Base-by-base conservation (phyloP, 1,140 invertebrate genomes). In the Scaptomyza montana region DNA sequence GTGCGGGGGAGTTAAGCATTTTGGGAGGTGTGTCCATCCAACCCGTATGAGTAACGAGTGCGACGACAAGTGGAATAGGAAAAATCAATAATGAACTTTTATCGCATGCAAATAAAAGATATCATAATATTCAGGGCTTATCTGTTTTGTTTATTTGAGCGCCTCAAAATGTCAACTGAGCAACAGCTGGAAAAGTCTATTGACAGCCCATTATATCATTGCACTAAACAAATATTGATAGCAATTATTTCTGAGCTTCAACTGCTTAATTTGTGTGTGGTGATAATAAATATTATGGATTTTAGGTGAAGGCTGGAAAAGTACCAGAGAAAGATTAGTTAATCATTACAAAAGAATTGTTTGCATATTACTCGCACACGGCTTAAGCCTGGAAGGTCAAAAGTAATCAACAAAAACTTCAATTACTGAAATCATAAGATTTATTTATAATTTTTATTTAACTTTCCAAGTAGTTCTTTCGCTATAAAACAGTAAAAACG, bases 71-170 rank as follows among this genome's bases (percentile, higher is more conserved):
- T 43, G 39, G 10, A 10, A 59, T 12, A 47, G 56, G 39, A 46
- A 80, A 82, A 89, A 87, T 87, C 84, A 87, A 87, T 87, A 87
- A 65, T 53, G 36, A 60, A 55, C 49, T 72, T 54, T 84, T 87
- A 87, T 87, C 84, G 71, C 66, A 87, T 87, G 84, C 84, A 87
- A 87, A 87, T 87, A 87, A 43, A 46, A 45, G 41, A 51, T 76
- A 79, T 49, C 50, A 50, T 64, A 63, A 72, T 75, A 75, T 36
- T 49, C 68, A 61, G 13, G 51, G 73, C 79, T 74, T 87, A 87
- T 89, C 82, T 77, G 50, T 16, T 13, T 49, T 59, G 41, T 30
- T 16, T 25, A 59, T 46, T 60, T 30, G n/a, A 19, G 16, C 16
- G 30, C 30, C 5, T 6, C 54, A 45, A 13, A 12, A 12, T 2